Conservation (phyloP, 2,888 invertebrate genomes). For the Euclidia mi region DNA sequence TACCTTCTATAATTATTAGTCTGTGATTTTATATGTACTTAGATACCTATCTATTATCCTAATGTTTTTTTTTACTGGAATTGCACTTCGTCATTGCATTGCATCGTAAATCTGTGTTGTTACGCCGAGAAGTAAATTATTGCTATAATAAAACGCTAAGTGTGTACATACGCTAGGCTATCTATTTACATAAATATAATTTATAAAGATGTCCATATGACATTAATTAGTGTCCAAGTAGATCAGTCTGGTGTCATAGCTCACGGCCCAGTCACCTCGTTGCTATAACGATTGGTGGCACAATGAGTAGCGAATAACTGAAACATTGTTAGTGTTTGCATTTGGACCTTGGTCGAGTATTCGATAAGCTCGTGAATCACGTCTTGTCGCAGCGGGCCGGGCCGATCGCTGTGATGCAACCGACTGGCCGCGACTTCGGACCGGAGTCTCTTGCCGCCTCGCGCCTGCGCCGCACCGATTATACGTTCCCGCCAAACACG, state of each 20-base stretch:
- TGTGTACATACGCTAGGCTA: too few species aligned
- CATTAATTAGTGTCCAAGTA: background rate
- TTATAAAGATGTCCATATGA: too few species aligned
- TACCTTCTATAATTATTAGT: too few species aligned
- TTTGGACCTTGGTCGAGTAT: conserved; percentile 78
- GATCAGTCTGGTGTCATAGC: conserved; percentile 25
- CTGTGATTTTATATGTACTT: too few species aligned
- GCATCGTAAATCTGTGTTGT: too few species aligned
- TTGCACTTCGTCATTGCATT: too few species aligned
- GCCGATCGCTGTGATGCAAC: conserved; percentile 48
- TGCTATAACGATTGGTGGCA: conserved; percentile 38
- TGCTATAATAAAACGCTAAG: too few species aligned
- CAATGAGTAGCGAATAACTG: conserved; percentile 33
- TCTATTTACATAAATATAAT: too few species aligned
- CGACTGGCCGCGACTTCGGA: conserved; percentile 35
- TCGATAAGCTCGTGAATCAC: conserved; percentile 70
- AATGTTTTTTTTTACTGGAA: too few species aligned
- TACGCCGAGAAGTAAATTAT: too few species aligned
- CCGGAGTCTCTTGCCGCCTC: conserved; percentile 50
- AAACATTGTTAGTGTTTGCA: conserved; percentile 52
- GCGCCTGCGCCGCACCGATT: conserved; percentile 41
- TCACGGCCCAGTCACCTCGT: conserved; percentile 35
- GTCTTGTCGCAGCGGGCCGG: conserved; percentile 43
- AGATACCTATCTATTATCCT: too few species aligned
- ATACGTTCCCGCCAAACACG: conserved; percentile 29